A percentile compares a stretch with the other conserved stretches of the same genome.
Evolutionary conservation across 1,140 invertebrate species (phyloP).

Genomic region (Drosophila sp.): DNA sequence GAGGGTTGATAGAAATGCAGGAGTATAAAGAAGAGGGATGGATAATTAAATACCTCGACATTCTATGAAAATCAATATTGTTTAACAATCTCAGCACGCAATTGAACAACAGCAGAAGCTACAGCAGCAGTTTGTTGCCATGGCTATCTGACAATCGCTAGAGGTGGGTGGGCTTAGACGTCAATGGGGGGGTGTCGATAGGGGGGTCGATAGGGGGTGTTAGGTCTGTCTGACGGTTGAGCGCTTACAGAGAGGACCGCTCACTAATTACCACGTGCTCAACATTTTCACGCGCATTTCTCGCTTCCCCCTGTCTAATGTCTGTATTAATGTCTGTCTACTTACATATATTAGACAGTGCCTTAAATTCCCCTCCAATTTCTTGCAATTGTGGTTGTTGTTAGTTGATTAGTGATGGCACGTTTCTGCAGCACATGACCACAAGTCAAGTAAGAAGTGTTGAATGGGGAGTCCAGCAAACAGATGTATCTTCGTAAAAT

Average conservation of each 20-base stretch:
- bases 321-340: slow-evolving; percentile 40
- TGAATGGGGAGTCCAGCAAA: neutral
- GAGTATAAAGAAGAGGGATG: neutral
- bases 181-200: neutral
- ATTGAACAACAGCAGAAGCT: slow-evolving; percentile 32
- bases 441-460: slow-evolving; percentile 38
- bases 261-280: slow-evolving; percentile 70
- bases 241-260: slow-evolving; percentile 12
- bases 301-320: slow-evolving; percentile 23
- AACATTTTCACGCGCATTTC: slow-evolving; percentile 60
- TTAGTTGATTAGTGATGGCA: slow-evolving; percentile 19
- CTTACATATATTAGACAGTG: slow-evolving; percentile 23
- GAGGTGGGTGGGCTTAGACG: neutral
- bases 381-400: slow-evolving; percentile 6
- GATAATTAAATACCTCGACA: slow-evolving; percentile 63
- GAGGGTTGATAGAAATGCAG: neutral
- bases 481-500: slow-evolving; percentile 22
- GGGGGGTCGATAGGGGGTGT: neutral
- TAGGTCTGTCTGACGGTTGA: neutral
- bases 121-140: slow-evolving; percentile 53
- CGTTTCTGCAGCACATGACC: slow-evolving; percentile 49
- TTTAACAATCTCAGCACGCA: slow-evolving; percentile 70
- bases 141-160: slow-evolving; percentile 14
- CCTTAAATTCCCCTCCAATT: neutral
- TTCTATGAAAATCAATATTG: slow-evolving; percentile 69